Base-by-base conservation (phyloP, 2,113 vertebrate genomes). In the Anhinga rufa region DNA sequence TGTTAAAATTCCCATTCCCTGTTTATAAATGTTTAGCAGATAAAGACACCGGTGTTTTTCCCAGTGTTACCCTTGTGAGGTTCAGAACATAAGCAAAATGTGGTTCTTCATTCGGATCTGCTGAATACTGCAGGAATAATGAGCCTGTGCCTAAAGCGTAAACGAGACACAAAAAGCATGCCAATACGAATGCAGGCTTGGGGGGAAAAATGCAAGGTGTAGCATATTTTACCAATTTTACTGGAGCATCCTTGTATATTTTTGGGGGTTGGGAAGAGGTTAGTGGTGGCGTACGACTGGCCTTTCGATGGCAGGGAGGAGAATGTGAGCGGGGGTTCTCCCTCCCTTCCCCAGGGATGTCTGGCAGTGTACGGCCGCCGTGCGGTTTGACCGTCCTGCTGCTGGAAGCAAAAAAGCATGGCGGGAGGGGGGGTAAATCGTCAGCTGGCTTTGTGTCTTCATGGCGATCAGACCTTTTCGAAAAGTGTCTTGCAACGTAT, bases 11-110 rank as follows among this genome's bases (percentile, higher is more conserved):
- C 86, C 71, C 58, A 22, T 93, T 74, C 88, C 82, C 24, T 91
- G 34, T 95, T 95, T 90, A 61, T 82, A 51, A 76, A 58, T 86
- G 86, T 88, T 91, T 64, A 95, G 72, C 79, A 82, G 85, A 86
- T 80, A 72, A 96, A 95, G 76, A 82, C 87, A 65, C 88, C 88
- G 84, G 62, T 93, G 92, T 80, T 97, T 97, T 93, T 82, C 64
- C 48, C 80, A 64, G 31, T 88, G 26, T 82, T 95, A 94, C 93
- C 86, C 90, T 88, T 94, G 82, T 2, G 12, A 65, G 81, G 82
- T 92, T 94, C 65, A 8, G 40, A 96, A 82, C 76, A 49, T 65
- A 84, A 92, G 90, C 85, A 86, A 74, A 95, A 96, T 72, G 75
- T 84, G 88, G 90, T 96, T 95, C 77, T 93, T 94, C 49, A 10